Conservation (phyloP, 2,888 invertebrate genomes). For the Steinernema hermaphroditum region DNA sequence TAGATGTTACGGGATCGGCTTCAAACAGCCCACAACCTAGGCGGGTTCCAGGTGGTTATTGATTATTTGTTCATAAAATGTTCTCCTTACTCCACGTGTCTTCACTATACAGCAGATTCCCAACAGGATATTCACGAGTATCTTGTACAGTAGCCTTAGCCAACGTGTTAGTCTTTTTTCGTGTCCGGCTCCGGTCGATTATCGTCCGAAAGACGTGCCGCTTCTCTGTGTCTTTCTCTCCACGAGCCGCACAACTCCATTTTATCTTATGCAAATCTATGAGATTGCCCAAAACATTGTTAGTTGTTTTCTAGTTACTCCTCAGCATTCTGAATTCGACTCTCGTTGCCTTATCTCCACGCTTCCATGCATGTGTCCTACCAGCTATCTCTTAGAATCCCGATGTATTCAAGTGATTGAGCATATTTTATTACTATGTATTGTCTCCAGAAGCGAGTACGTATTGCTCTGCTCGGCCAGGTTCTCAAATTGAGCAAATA, state of each 20-base stretch:
- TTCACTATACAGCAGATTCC: background rate
- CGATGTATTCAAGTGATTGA: slow-evolving; percentile 1
- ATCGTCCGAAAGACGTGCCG: too few relatives aligned
- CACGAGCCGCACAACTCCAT: too few relatives aligned
- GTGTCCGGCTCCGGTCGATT: too few relatives aligned
- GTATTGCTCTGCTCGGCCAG: background rate
- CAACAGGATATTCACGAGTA: background rate
- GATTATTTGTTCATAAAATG: background rate
- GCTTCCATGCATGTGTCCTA: background rate
- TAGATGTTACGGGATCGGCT: slow-evolving; percentile 18
- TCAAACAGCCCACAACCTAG: background rate
- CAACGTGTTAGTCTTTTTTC: too few relatives aligned
- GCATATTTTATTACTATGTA: background rate
- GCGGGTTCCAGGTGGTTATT: slow-evolving; percentile 21
- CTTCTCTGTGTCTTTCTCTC: too few relatives aligned
- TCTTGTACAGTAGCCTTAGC: background rate
- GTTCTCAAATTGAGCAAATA: slow-evolving; percentile 5
- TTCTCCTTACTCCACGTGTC: background rate
- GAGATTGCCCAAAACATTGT: background rate
- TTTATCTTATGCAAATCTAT: too few relatives aligned
- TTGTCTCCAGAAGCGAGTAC: background rate
- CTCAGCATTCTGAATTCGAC: background rate
- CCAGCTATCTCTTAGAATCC: slow-evolving; percentile 11
- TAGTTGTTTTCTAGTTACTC: slow-evolving; percentile 22
- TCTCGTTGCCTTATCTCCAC: slow-evolving; percentile 21